These are phyloP conservation scores for Porites evermanni DNA, from an alignment of 92 coral and sea anemone genomes.

Conservation along the genomic window DNA sequence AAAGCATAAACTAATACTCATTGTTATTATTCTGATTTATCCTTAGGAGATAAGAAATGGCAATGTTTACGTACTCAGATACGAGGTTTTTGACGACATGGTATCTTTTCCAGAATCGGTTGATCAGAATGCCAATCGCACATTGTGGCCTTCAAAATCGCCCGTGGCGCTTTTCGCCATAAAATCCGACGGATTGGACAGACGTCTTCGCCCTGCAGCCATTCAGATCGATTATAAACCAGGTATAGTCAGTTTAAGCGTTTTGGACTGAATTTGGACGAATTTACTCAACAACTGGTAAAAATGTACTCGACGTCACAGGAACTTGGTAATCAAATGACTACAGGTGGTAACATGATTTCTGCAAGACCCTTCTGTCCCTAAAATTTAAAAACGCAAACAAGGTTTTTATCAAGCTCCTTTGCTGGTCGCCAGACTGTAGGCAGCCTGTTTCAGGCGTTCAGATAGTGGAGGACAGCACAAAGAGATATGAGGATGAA, in stretches of 20 bases:
- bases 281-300: background rate
- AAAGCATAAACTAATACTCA: background rate
- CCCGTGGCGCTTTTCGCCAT: constrained; percentile 68
- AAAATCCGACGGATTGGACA: constrained; percentile 5
- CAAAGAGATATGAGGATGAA: too few relatives aligned
- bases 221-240: constrained; percentile 69
- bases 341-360: too few relatives aligned
- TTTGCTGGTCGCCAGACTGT: too few relatives aligned
- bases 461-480: too few relatives aligned
- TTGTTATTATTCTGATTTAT: background rate
- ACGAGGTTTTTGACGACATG: constrained; percentile 54
- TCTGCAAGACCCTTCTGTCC: too few relatives aligned
- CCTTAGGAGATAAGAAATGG: constrained; percentile 42
- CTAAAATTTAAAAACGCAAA: too few relatives aligned
- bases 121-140: constrained; percentile 49
- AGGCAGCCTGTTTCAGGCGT: too few relatives aligned
- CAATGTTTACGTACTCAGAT: constrained; percentile 51
- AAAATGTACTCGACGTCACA: background rate
- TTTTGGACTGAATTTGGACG: background rate
- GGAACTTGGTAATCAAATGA: too few relatives aligned
- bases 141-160: constrained; percentile 53
- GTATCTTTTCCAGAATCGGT: constrained; percentile 14
- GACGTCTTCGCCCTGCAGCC: constrained; percentile 56
- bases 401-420: too few relatives aligned
- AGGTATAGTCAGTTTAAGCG: constrained; percentile 34